These are phyloP conservation scores for Dorcus hopei DNA, from an alignment of 2,888 invertebrate genomes.

Conservation along the genomic window DNA sequence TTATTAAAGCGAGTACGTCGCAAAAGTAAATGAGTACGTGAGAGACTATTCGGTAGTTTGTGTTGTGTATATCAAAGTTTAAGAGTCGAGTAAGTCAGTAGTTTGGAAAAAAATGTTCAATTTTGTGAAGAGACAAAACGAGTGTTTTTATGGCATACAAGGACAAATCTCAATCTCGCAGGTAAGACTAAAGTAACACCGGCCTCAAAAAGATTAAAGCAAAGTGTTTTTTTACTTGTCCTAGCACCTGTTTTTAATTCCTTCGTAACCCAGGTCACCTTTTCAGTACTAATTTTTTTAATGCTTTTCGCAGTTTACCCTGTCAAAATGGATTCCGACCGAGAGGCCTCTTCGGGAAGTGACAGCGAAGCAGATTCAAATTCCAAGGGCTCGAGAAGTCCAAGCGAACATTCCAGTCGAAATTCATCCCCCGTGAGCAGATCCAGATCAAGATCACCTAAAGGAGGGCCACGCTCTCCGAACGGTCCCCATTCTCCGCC, in stretches of 20 bases:
- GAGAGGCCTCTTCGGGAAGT: slow-evolving; percentile 28
- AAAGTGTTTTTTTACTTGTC: slow-evolving; percentile 16
- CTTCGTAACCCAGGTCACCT: slow-evolving; percentile 4
- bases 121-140: slow-evolving; percentile 44
- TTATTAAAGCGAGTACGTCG: slow-evolving; percentile 35
- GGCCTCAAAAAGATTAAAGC: slow-evolving; percentile 37
- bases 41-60: slow-evolving; percentile 48
- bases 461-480: slow-evolving; percentile 13
- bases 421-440: slow-evolving; percentile 22
- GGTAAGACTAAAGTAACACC: slow-evolving; percentile 48
- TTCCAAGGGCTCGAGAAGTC: slow-evolving; percentile 29
- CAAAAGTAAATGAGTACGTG: slow-evolving; percentile 39
- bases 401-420: slow-evolving; percentile 23
- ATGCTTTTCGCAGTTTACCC: slow-evolving; percentile 15
- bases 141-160: slow-evolving; percentile 48
- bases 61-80: slow-evolving; percentile 45
- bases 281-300: slow-evolving; percentile 2
- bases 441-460: slow-evolving; percentile 17
- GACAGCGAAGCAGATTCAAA: slow-evolving; percentile 40
- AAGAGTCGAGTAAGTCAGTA: slow-evolving; percentile 38
- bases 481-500: slow-evolving; percentile 17
- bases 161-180: slow-evolving; percentile 44
- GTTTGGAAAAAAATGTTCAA: slow-evolving; percentile 38
- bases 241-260: slow-evolving; percentile 10
- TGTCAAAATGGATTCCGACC: slow-evolving; percentile 26